phyloP scores from a whole-genome alignment of 2,113 vertebrate species.

The Eira barbara region DNA sequence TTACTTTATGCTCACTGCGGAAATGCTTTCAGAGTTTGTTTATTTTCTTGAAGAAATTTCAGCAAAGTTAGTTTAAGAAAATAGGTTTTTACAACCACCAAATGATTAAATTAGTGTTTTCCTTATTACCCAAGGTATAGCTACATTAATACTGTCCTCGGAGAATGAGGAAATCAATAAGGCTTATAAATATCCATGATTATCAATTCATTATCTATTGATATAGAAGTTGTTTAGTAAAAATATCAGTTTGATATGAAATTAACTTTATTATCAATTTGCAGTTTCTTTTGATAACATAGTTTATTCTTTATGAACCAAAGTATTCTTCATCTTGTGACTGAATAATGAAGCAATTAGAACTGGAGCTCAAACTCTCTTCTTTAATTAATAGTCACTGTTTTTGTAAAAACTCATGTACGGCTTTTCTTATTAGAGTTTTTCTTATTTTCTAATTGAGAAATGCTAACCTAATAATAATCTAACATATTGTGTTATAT shows the following conservation, averaged over 20 bases:
- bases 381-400: background rate
- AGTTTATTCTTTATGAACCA: constrained; percentile 62
- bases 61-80: background rate
- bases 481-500: background rate
- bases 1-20: background rate
- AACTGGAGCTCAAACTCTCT: background rate
- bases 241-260: constrained; percentile 53
- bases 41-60: background rate
- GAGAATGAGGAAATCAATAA: background rate
- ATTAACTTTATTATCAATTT: constrained; percentile 63
- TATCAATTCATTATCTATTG: constrained; percentile 33
- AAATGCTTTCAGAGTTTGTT: background rate
- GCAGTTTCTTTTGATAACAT: background rate
- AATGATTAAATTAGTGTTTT: background rate
- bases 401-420: background rate
- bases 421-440: background rate
- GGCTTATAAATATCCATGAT: constrained; percentile 44
- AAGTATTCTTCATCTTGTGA: constrained; percentile 58
- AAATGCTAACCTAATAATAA: background rate
- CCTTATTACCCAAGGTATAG: background rate
- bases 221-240: constrained; percentile 64
- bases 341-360: constrained; percentile 68
- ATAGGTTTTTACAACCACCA: background rate
- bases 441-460: background rate
- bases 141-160: background rate